A percentile compares a stretch with the other conserved stretches of the same genome.
These are phyloP conservation scores for Hydrocynus forskahlii DNA, from an alignment of 2,797 vertebrate genomes.

Conservation along the genomic window DNA sequence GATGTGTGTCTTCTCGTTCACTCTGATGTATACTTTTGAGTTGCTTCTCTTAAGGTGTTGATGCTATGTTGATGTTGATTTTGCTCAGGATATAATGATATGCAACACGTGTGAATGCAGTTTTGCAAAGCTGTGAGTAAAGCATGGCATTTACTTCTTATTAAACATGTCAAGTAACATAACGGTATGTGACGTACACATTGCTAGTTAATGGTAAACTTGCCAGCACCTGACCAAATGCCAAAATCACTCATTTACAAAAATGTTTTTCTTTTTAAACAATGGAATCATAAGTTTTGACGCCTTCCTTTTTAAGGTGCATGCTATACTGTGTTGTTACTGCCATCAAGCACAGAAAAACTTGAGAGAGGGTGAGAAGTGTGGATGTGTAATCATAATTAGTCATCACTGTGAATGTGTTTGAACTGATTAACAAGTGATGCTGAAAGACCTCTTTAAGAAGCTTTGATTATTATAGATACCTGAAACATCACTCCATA, in stretches of 20 bases:
- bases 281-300: no score
- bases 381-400: not conserved
- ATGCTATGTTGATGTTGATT: not conserved
- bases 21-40: constrained; percentile 8
- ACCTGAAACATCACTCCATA: not conserved
- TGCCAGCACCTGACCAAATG: no score
- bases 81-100: not conserved
- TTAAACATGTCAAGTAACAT: not conserved
- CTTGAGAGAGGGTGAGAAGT: not conserved
- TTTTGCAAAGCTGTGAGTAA: constrained; percentile 2
- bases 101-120: not conserved
- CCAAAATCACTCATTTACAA: no score
- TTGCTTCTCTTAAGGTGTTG: not conserved
- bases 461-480: not conserved
- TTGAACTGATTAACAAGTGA: not conserved
- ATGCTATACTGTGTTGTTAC: no score
- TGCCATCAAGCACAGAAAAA: no score
- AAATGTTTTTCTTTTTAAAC: no score
- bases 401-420: not conserved
- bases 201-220: no score
- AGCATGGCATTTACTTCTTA: not conserved
- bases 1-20: not conserved
- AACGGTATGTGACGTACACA: no score
- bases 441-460: not conserved
- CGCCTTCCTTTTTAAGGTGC: no score